Evolutionary conservation across 2,888 invertebrate species (phyloP).

Genomic region (Poecilobothrus nobilitatus): DNA sequence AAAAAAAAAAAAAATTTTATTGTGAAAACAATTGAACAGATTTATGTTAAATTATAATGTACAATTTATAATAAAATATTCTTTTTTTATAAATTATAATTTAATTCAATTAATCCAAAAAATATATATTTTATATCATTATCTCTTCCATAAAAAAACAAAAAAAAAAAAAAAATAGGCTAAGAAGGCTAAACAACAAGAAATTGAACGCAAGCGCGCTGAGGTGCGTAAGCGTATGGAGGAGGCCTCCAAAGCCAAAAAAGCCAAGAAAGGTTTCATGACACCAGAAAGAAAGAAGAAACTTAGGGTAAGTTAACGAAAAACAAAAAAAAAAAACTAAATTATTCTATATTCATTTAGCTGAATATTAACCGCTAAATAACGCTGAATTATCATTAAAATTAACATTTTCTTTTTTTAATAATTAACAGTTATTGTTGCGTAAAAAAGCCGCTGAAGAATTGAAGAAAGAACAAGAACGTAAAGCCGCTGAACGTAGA

Average conservation of each 20-base stretch:
- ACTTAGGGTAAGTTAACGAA: slow-evolving; percentile 76
- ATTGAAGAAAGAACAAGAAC: slow-evolving; percentile 98
- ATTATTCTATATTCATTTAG: no score
- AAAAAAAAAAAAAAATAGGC: slow-evolving; percentile 53
- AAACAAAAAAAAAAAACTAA: neutral
- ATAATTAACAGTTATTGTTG: slow-evolving; percentile 71
- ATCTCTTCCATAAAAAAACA: neutral
- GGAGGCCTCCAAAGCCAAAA: slow-evolving; percentile 96
- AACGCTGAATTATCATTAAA: no score
- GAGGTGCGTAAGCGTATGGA: slow-evolving; percentile 98
- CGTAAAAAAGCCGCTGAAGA: slow-evolving; percentile 99
- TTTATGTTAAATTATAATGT: neutral
- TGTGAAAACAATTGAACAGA: neutral
- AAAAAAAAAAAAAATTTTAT: neutral
- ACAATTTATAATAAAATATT: no score
- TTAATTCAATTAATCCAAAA: no score
- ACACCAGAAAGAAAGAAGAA: slow-evolving; percentile 99
- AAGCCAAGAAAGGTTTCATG: slow-evolving; percentile 99
- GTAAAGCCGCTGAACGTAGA: slow-evolving; percentile 96
- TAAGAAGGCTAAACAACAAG: slow-evolving; percentile 95
- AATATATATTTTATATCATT: no score
- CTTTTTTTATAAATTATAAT: no score
- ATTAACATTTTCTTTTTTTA: no score
- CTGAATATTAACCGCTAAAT: no score
- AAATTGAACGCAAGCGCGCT: slow-evolving; percentile 97